phyloP scores from a whole-genome alignment of 2,888 invertebrate genomes.

The Phyllotreta cruciferae region DNA sequence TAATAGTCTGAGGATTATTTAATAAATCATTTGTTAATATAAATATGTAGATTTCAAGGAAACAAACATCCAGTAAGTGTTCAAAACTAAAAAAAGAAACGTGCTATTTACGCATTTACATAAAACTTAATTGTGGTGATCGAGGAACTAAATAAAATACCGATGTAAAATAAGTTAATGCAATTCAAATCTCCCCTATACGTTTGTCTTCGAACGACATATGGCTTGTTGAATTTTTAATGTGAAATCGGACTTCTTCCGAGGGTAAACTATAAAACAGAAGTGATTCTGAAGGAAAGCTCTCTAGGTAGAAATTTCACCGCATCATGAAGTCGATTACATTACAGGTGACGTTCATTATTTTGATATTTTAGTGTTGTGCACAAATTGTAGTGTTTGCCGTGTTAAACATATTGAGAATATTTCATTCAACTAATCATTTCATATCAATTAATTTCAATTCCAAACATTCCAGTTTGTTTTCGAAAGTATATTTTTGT shows the following conservation, averaged over 20 bases:
- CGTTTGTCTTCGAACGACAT: constrained; percentile 27
- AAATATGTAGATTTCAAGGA: too few relatives aligned
- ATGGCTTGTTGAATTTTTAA: constrained; percentile 42
- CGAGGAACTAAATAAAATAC: neutral
- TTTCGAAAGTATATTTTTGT: too few relatives aligned
- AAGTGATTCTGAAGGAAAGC: constrained; percentile 20
- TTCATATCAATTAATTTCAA: neutral
- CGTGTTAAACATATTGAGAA: neutral
- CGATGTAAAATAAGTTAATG: too few relatives aligned
- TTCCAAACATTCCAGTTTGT: too few relatives aligned
- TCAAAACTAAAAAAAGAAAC: too few relatives aligned
- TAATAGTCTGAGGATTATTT: too few relatives aligned
- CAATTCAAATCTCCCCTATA: constrained; percentile 18
- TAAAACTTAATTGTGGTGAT: neutral
- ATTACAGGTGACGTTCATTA: constrained; percentile 23
- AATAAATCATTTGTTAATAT: too few relatives aligned
- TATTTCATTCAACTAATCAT: neutral
- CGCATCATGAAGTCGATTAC: constrained; percentile 30
- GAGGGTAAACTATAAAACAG: constrained; percentile 41
- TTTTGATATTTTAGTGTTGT: constrained; percentile 6
- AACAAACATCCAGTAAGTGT: too few relatives aligned
- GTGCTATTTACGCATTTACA: neutral
- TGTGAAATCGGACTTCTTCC: constrained; percentile 40
- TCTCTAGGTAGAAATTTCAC: constrained; percentile 26
- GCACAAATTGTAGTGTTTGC: constrained; percentile 1